A percentile compares a stretch with the other conserved stretches of the same genome.
Evolutionary conservation across 2,797 vertebrate species (phyloP).

Genomic region (Pelochelys cantorii): DNA sequence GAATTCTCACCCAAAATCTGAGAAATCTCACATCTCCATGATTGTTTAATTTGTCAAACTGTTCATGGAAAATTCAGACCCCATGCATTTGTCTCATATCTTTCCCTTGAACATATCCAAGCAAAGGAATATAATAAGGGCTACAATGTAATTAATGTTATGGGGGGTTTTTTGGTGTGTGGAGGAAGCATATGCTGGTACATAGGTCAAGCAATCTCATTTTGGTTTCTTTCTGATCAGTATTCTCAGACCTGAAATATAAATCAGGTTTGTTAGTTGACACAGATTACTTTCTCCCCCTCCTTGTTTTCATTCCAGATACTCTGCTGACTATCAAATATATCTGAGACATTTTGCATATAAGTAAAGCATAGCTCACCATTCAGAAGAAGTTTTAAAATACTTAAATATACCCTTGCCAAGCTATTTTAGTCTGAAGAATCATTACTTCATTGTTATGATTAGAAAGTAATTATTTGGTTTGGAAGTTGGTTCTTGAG

Average conservation of each 20-base stretch:
- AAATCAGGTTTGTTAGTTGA: constrained; percentile 60
- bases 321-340: constrained; percentile 54
- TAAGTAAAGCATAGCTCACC: constrained; percentile 37
- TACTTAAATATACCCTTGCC: constrained; percentile 13
- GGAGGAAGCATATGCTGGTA: constrained; percentile 28
- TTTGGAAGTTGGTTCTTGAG: constrained; percentile 24
- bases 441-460: constrained; percentile 52
- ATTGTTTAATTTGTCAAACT: constrained; percentile 75
- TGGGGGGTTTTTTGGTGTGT: too few relatives aligned
- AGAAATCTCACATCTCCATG: constrained; percentile 49
- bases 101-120: constrained; percentile 51
- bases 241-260: constrained; percentile 58
- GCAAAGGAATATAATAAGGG: constrained; percentile 51
- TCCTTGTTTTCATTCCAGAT: constrained; percentile 35
- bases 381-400: constrained; percentile 30
- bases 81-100: constrained; percentile 53
- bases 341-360: constrained; percentile 48
- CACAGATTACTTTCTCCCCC: constrained; percentile 59
- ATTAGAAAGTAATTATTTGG: constrained; percentile 47
- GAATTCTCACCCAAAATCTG: constrained; percentile 54
- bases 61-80: constrained; percentile 56
- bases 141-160: constrained; percentile 41
- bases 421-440: constrained; percentile 44
- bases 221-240: constrained; percentile 59
- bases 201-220: constrained; percentile 63